Percentiles rank a stretch among this genome's conserved stretches.
phyloP scores from a whole-genome alignment of 2,888 invertebrate species.

The Lycaena phlaeas region DNA sequence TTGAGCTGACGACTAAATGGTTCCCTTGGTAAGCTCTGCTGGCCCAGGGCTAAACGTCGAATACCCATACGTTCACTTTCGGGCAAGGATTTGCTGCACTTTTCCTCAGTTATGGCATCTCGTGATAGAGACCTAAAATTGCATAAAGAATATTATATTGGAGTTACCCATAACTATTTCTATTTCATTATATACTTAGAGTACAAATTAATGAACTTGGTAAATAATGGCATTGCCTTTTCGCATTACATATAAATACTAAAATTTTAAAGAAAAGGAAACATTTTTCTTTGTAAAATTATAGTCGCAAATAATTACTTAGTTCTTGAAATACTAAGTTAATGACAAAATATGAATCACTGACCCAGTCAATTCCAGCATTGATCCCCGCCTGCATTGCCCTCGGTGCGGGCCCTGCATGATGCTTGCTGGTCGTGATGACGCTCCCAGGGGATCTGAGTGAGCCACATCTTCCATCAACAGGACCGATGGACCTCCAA shows the following conservation, averaged over 20 bases:
- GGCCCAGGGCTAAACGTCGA: constrained; percentile 67
- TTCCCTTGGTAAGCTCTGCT: constrained; percentile 72
- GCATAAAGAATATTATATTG: no score
- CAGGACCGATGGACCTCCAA: constrained; percentile 68
- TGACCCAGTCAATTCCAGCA: constrained; percentile 86
- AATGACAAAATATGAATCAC: no score
- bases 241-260: no score
- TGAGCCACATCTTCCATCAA: constrained; percentile 76
- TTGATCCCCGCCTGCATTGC: constrained; percentile 83
- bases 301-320: no score
- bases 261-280: no score
- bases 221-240: no score
- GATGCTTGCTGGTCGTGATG: constrained; percentile 72
- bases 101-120: constrained; percentile 82
- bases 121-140: constrained; percentile 71
- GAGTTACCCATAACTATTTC: no score
- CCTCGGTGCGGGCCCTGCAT: constrained; percentile 75
- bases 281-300: no score
- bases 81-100: constrained; percentile 75
- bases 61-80: constrained; percentile 71
- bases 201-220: no score
- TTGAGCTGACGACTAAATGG: constrained; percentile 75
- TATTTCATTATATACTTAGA: no score
- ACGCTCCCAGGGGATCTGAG: constrained; percentile 76
- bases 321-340: no score